Evolutionary conservation across 2,113 vertebrate species (phyloP), one percentile per base, ranked within the genome.

Genomic region (Lampris megalopsis): DNA sequence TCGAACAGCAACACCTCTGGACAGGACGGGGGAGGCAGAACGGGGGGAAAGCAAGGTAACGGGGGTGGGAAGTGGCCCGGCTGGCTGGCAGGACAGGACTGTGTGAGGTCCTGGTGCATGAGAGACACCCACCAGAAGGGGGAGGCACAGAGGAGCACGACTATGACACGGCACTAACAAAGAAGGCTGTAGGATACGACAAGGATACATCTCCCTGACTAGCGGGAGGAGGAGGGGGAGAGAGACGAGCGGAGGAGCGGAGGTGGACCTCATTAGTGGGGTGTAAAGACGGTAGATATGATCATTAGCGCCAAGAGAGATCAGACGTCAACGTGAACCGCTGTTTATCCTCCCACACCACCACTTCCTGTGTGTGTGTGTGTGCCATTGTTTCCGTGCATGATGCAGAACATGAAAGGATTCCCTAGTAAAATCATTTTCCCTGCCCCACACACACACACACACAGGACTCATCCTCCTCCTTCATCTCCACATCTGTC

Each of bases 321-420:
- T 80, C 83, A 86, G 81, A 83, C 85, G 42, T 37, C 69, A 6
- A 74, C 59, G 77, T 65, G 35, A 54, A 13, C 74, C 77, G 65
- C 82, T 80, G 83, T 86, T 84, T 82, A 81, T 83, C 80, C 82
- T 83, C 85, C 85, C 75, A 85, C 73, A 73, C 24, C 40, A 50
- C 61, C 68, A 54, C 62, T 49, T 0, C 48, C 37, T 9, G 76
- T 49, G 64, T 59, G 45, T 67, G 47, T 60, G 48, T 36, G 66
- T 40, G 67, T 9, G 68, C 24, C 50, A 5, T 43, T 61, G 43
- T 69, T 57, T 79, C 40, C 69, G 71, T 38, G 2, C 61, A 43
- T 6, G 48, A 24, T 50, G 38, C 75, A 80, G 82, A 66, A 79
- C 84, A 91, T 86, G 73, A 85, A 88, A 90, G 78, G 36, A 53